phyloP scores from a whole-genome alignment of 2,797 vertebrate species.

The Hapalemur alaotrensis region DNA sequence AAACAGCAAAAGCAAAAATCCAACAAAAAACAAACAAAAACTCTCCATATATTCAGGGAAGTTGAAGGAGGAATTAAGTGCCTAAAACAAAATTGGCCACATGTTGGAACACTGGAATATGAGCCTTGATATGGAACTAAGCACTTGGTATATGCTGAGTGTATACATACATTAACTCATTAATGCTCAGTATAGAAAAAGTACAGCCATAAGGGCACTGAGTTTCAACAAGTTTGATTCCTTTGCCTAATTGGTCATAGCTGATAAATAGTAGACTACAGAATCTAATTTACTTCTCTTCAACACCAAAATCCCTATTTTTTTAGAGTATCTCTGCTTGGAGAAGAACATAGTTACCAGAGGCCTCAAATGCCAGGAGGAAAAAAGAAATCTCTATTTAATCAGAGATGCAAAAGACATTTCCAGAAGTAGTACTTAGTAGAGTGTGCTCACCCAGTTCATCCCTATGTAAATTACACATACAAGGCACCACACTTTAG shows the following conservation, averaged over 20 bases:
- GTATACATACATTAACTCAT: neutral
- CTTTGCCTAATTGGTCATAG: neutral
- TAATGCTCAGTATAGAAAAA: neutral
- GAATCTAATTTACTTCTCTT: neutral
- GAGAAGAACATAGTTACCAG: neutral
- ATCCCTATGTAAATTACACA: neutral
- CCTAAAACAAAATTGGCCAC: neutral
- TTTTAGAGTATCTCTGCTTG: neutral
- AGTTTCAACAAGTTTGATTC: neutral
- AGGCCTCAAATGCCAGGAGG: neutral
- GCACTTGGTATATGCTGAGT: neutral
- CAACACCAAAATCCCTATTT: neutral
- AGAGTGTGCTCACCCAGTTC: neutral
- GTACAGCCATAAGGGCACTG: neutral
- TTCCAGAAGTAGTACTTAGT: neutral
- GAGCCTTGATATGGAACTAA: neutral
- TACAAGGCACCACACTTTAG: neutral
- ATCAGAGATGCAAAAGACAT: neutral
- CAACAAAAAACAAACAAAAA: neutral
- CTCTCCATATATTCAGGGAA: neutral
- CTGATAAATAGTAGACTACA: neutral
- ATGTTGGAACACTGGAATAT: neutral
- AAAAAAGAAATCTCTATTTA: neutral
- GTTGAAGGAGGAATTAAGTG: neutral
- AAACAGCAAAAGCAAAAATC: neutral